These are phyloP conservation scores for Chymomyza fuscimana DNA, from an alignment of 2,888 invertebrate species.

Conservation along the genomic window DNA sequence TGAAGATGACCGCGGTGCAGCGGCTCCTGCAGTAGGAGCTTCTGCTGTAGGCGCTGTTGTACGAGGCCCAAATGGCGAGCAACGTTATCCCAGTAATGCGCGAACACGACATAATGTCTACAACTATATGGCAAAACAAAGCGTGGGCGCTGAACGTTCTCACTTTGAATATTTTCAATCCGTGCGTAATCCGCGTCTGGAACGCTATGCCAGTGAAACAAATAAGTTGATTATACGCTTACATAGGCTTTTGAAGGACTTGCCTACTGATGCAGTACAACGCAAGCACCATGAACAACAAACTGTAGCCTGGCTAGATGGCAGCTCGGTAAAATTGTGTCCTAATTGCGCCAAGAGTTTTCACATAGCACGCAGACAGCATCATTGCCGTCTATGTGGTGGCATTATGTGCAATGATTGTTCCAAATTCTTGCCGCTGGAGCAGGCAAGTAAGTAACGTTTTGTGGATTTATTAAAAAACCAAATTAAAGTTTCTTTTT, in stretches of 20 bases:
- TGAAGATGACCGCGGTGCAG: constrained; percentile 81
- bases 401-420: constrained; percentile 96
- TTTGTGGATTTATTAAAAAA: not conserved
- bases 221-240: constrained; percentile 96
- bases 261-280: constrained; percentile 86
- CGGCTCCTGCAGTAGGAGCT: constrained; percentile 29
- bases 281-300: constrained; percentile 87
- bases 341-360: constrained; percentile 95
- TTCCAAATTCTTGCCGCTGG: constrained; percentile 89
- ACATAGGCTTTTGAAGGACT: constrained; percentile 92
- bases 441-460: constrained; percentile 85
- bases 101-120: constrained; percentile 68
- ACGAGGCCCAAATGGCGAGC: constrained; percentile 13
- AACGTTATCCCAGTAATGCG: constrained; percentile 48
- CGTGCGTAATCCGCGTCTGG: constrained; percentile 86
- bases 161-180: constrained; percentile 89
- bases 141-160: constrained; percentile 79
- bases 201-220: constrained; percentile 95
- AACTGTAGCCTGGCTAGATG: constrained; percentile 95
- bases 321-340: constrained; percentile 92
- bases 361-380: constrained; percentile 92
- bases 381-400: constrained; percentile 97
- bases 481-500: not conserved
- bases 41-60: constrained; percentile 7
- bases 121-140: constrained; percentile 78